Evolutionary conservation across 2,113 vertebrate species (phyloP), one percentile per base, ranked within the genome.

Genomic region (Nanorana parkeri): DNA sequence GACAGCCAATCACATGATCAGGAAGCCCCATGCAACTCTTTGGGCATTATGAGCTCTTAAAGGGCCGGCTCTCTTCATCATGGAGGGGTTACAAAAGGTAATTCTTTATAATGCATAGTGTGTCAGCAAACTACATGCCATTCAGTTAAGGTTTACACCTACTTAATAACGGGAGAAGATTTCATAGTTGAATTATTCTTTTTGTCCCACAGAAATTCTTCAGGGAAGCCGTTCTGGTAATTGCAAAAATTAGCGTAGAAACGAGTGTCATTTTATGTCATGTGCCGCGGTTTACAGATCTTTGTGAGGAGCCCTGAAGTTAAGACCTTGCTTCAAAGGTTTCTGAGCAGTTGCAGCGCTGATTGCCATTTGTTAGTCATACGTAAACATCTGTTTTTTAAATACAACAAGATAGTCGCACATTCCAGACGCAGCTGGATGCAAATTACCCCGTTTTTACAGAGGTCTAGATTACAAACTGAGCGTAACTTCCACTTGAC

Each of bases 341-440:
- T 56, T 41, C 5, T 52, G 47, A 67, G 54, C 76, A 55, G 52
- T 68, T 68, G 56, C 65, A 20, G 32, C 3, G 26, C 17, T 58
- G 65, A 79, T 79, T 36, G 58, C 77, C 65, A 79, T 79, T 79
- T 79, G 77, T 68, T 58, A 67, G 77, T 79, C 77, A 21, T 60
- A 28, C 20, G 52, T 68, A 79, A 79, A 79, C 77, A 79, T 79
- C 77, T 79, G 77, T 68, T 79, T 58, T 65, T 68, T 79, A 68
- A 67, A 68, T 52, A 36, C 16, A 67, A 72, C 47, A 55, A 68
- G 29, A 16, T 13, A 58, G 29, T 68, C 26, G 41, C 28, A 56
- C 77, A 72, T 72, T 72, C 69, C 69, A 55, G 68, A 28, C 28
- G 68, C 77, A 79, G 52, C 64, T 79, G 77, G 77, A 58, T 47